A percentile compares a stretch with the other conserved stretches of the same genome.
Evolutionary conservation across 2,888 invertebrate genomes (phyloP).

Genomic region (Cantharis lateralis): DNA sequence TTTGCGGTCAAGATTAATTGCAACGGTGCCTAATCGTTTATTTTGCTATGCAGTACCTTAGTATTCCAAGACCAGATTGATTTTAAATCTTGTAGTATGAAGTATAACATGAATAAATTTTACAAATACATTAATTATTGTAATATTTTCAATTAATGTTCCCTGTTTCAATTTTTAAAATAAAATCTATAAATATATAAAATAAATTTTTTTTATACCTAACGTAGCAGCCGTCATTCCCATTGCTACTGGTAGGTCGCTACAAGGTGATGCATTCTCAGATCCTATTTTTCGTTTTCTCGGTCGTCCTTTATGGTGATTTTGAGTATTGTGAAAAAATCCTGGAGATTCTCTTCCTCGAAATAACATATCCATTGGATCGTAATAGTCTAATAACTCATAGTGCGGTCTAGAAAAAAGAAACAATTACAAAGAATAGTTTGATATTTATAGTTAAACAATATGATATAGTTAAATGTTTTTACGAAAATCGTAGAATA

Average conservation of each 20-base stretch:
- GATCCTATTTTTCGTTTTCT: constrained; percentile 72
- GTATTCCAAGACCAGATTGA: no score
- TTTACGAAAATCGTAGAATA: background rate
- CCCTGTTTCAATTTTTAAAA: background rate
- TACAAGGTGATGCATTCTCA: constrained; percentile 61
- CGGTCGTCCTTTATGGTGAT: constrained; percentile 76
- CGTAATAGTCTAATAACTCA: constrained; percentile 67
- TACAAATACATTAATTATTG: background rate
- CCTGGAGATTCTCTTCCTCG: constrained; percentile 67
- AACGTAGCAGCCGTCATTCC: constrained; percentile 71
- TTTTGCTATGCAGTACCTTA: no score
- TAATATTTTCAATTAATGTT: background rate
- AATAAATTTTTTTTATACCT: constrained; percentile 61
- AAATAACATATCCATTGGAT: constrained; percentile 64
- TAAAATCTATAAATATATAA: background rate
- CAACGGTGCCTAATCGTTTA: no score
- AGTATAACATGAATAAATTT: no score
- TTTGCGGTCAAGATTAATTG: background rate
- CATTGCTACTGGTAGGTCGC: constrained; percentile 70
- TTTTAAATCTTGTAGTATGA: no score
- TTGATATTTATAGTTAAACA: background rate
- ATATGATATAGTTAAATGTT: background rate
- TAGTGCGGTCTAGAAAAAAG: constrained; percentile 64
- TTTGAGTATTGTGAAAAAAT: constrained; percentile 66
- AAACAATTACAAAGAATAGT: background rate